Evolutionary conservation across 2,797 vertebrate species (phyloP), one percentile per base, ranked within the genome.

Genomic region (Fringilla coelebs): DNA sequence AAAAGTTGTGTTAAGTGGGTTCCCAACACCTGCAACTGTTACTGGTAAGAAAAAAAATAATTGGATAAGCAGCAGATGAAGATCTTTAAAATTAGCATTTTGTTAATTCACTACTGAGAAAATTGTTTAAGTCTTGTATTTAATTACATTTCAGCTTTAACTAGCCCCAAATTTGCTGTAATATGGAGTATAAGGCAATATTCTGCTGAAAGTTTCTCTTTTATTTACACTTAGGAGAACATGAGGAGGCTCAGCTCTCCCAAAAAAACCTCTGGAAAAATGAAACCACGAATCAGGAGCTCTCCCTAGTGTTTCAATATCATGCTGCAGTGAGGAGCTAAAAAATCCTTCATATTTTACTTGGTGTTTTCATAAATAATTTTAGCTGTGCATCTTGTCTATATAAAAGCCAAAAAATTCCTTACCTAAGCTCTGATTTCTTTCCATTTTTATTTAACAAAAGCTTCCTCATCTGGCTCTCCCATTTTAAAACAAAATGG

Each of bases 281-380:
- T 1, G 2, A 65, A 94, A 78, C 4, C 31, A 18, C 38, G 94
- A 89, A 81, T 46, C 92, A 67, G 43, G 95, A 95, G 96, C 94
- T 92, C 95, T 2, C 79, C 25, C 96, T 97, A 91, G 91, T 76
- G 96, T 84, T 89, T 45, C n/a, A 49, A 52, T 51, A 15, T 11
- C 66, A 91, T 18, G 86, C 16, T 96, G 85, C 94, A 96, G n/a
- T 1, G 26, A 89, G 9, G 24, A 82, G 26, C 17, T 16, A 48
- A 83, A 62, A 63, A 72, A 15, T 9, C 18, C 63, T 61, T 65
- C 26, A 6, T 9, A 8, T 45, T 70, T 29, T 4, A 22, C 36
- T n/a, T 34, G 7, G 9, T 1, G 4, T n/a, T 46, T 68, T 73
- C 40, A 87, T 15, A 82, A 90, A 62, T 34, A 4, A 49, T 54